These are phyloP conservation scores for Piliocolobus tephrosceles DNA, from an alignment of 2,113 vertebrate species.

Conservation along the genomic window DNA sequence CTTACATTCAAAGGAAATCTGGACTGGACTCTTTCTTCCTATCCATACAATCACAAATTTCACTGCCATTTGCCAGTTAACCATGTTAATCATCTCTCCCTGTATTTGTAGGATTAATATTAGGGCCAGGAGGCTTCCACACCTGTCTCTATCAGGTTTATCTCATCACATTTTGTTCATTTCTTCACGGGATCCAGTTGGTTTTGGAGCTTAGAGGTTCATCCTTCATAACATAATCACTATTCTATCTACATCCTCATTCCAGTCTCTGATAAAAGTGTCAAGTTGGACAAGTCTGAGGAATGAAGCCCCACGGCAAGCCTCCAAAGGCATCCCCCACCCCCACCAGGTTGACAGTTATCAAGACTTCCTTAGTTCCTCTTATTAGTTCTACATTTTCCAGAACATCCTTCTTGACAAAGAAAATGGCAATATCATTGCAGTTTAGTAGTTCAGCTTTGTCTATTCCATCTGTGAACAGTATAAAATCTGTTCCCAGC, in stretches of 20 bases:
- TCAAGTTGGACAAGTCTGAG: not conserved
- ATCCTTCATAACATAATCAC: not conserved
- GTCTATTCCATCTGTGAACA: slow-evolving; percentile 17
- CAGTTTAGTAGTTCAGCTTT: not conserved
- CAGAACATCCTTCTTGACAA: slow-evolving; percentile 28
- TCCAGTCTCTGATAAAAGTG: not conserved
- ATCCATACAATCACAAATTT: not conserved
- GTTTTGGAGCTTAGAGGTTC: not conserved
- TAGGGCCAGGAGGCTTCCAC: not conserved
- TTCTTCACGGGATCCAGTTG: not conserved
- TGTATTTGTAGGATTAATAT: not conserved
- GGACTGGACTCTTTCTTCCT: not conserved
- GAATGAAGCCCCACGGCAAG: not conserved
- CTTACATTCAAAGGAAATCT: not conserved
- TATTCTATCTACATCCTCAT: not conserved
- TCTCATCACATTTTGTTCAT: not conserved
- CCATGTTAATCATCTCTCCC: not conserved
- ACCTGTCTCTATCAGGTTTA: not conserved
- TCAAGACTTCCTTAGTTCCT: not conserved
- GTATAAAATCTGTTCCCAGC: not conserved
- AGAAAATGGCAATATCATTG: slow-evolving; percentile 25
- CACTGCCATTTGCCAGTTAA: not conserved
- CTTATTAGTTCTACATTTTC: not conserved
- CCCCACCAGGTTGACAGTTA: not conserved
- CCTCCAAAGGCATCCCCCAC: not conserved